Conservation (phyloP, 2,797 vertebrate genomes). For the Meda fulgida region DNA sequence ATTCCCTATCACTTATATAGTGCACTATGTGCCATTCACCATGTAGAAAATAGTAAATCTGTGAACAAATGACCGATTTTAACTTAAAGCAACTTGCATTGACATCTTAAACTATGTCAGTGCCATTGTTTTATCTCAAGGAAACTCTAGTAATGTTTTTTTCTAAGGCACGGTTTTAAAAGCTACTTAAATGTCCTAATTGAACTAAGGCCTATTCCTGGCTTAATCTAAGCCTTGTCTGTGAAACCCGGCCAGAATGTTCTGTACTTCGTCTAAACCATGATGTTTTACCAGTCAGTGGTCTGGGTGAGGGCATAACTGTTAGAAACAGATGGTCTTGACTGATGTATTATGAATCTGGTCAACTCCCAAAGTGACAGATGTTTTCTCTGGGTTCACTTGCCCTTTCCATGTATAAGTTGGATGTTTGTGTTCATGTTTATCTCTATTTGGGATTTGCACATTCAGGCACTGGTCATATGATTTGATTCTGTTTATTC, state of each 20-base stretch:
- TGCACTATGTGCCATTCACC: too few relatives aligned
- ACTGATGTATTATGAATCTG: conserved; percentile 41
- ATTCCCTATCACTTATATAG: too few relatives aligned
- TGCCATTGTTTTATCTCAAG: background rate
- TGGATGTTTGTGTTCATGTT: background rate
- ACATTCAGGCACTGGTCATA: background rate
- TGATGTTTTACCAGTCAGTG: background rate
- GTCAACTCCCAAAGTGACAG: conserved; percentile 32
- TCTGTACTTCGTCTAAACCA: background rate
- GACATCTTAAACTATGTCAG: background rate
- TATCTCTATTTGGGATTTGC: background rate
- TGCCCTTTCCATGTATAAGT: background rate
- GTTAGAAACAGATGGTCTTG: conserved; percentile 28
- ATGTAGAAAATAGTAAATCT: too few relatives aligned
- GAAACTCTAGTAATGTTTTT: background rate
- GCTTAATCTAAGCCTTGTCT: background rate
- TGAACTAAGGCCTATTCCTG: background rate
- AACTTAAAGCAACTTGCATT: background rate
- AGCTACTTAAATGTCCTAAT: background rate
- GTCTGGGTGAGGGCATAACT: background rate
- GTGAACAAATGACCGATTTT: too few relatives aligned
- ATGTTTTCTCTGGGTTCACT: conserved; percentile 15
- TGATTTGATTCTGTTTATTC: conserved; percentile 15
- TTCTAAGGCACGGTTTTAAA: background rate
- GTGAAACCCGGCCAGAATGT: background rate